Base-by-base conservation (phyloP, 2,113 vertebrate genomes). In the Phaethon lepturus region DNA sequence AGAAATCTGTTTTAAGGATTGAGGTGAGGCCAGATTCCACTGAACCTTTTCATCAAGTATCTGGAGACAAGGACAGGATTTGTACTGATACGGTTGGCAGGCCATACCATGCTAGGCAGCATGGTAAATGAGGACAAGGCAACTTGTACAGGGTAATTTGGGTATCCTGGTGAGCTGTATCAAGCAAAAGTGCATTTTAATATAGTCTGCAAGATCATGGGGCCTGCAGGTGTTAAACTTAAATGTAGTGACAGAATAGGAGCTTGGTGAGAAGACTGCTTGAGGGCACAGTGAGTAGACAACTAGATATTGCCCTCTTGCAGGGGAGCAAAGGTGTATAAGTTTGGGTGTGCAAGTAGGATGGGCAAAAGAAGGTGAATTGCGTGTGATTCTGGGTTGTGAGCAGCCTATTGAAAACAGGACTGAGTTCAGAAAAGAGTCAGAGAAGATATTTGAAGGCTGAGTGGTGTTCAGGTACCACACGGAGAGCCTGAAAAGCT, bases 1-100 rank as follows among this genome's bases (percentile, higher is more conserved):
- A 74, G 77, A 94, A 87, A 31, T 93, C 52, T 96, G 68, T 40
- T 87, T 91, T 64, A 56, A 91, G 26, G 80, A 66, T 62, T 75
- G 82, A 92, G 53, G 35, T 73, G 86, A 94, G 91, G 64, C 77
- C 35, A 49, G 71, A 75, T 93, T 93, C 89, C 84, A 56, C 3
- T 82, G 64, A 63, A 56, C 53, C n/a, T 90, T 86, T 89, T 91
- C 55, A 69, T 96, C 50, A 26, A 16, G 76, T n/a, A 62, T 18
- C 35, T 44, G 29, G 77, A 89, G 80, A 75, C 60, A 42, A 56
- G 44, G 38, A 10, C 25, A 49, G 77, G 49, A 44, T 91, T 69
- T 52, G 69, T 82, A 12, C 44, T 16, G 68, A 8, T 49, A 53
- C 3, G 58, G 0, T 1, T 83, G 42, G 38, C 47, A 83, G 72